These are phyloP conservation scores for Xiphydria camelus DNA, from an alignment of 2,888 invertebrate species.

Conservation along the genomic window DNA sequence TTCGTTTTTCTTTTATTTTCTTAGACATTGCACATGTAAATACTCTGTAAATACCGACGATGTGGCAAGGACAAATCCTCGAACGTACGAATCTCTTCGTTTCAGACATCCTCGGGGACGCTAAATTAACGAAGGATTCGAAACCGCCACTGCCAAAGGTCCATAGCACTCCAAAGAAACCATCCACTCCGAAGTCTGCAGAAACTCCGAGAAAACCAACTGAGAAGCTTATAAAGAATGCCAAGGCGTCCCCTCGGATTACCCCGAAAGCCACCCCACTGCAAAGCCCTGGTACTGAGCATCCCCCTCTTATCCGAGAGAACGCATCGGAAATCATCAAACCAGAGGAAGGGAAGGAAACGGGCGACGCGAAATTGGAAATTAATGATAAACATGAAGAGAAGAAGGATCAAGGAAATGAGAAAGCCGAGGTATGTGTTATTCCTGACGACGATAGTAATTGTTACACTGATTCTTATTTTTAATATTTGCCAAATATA, in stretches of 20 bases:
- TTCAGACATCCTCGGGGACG: slow-evolving; percentile 47
- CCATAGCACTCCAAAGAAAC: slow-evolving; percentile 58
- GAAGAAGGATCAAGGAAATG: slow-evolving; percentile 50
- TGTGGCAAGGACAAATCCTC: slow-evolving; percentile 58
- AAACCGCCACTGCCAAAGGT: slow-evolving; percentile 68
- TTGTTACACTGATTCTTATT: no score
- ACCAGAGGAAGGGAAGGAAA: slow-evolving; percentile 35
- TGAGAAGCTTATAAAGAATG: slow-evolving; percentile 43
- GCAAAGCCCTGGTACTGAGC: slow-evolving; percentile 62
- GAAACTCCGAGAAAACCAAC: slow-evolving; percentile 41
- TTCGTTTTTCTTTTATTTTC: no score
- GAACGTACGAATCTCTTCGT: no score
- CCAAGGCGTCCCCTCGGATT: slow-evolving; percentile 56
- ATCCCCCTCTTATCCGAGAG: slow-evolving; percentile 48
- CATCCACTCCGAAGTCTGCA: slow-evolving; percentile 41
- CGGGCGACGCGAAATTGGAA: slow-evolving; percentile 27
- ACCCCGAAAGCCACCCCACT: slow-evolving; percentile 62
- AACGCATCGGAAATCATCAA: slow-evolving; percentile 44
- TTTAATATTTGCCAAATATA: no score
- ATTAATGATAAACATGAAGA: slow-evolving; percentile 33
- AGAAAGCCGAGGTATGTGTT: slow-evolving; percentile 40
- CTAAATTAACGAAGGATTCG: slow-evolving; percentile 62
- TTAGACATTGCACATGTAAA: slow-evolving; percentile 47
- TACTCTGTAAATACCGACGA: slow-evolving; percentile 41
- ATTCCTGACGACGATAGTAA: no score